Evolutionary conservation across 2,888 invertebrate species (phyloP), one percentile per base, ranked within the genome.

Genomic region (Chorisops tibialis): DNA sequence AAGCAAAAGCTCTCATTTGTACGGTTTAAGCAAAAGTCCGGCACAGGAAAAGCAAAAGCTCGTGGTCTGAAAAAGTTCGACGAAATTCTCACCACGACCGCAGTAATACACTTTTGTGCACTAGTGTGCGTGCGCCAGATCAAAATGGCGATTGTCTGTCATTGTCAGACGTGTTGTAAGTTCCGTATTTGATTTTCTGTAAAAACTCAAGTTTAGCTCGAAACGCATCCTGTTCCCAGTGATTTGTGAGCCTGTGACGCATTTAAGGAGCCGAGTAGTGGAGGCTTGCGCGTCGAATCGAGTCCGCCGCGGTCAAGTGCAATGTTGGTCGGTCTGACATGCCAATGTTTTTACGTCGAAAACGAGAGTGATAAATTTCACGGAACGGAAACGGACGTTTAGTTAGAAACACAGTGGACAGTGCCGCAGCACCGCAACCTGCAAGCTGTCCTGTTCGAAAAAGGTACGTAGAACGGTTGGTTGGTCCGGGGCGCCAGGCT

Each of bases 281-380:
- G 16, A 16, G 18, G 41, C n/a, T 30, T 39, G 54, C 41, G 22
- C 41, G 41, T 24, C 37, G 37, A 22, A 45, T 35, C 22, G 48
- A 38, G 19, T 3, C 22, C 35, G 19, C 59, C 51, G 50, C 39
- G 63, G 41, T n/a, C 39, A 60, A 63, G 56, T 60, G 60, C 61
- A 61, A 61, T 63, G 63, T 63, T 45, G 24, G 60, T 49, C 49
- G 43, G 30, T 50, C 60, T 63, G 63, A 63, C 63, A 60, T 61
- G 63, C 56, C 56, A 45, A 45, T 56, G 56, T 56, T 56, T 56
- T 59, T 52, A 59, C 59, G 43, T 43, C 35, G 51, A 41, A 19
- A 37, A 24, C 51, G 41, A 37, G 59, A 51, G 49, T 60, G 52
- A 43, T 45, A 54, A 52, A 38, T 59, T 45, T 5, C 43, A n/a